These are phyloP conservation scores for Tiliacea aurago DNA, from an alignment of 2,888 invertebrate species.

Conservation along the genomic window DNA sequence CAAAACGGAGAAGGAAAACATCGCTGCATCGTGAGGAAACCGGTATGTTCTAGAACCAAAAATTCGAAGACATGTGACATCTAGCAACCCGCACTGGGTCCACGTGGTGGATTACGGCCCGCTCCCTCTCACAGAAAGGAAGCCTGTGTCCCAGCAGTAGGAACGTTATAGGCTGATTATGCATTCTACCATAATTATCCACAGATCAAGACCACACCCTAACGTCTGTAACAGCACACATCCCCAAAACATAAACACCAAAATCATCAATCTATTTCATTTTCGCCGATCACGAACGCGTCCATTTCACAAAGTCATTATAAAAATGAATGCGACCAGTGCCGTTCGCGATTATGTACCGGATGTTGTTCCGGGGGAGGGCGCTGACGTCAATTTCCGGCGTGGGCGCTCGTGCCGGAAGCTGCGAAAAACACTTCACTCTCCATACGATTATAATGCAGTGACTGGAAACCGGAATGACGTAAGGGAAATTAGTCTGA, in stretches of 20 bases:
- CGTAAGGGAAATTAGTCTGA: constrained; percentile 62
- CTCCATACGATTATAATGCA: constrained; percentile 71
- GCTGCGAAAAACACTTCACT: constrained; percentile 74
- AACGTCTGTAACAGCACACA: not conserved
- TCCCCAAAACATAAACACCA: constrained; percentile 5
- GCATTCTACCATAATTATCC: too few relatives aligned
- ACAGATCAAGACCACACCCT: too few relatives aligned
- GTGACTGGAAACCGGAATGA: constrained; percentile 54
- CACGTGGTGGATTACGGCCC: too few relatives aligned
- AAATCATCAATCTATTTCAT: constrained; percentile 43
- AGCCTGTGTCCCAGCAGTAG: too few relatives aligned
- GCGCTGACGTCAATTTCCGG: constrained; percentile 83
- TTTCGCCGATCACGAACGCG: constrained; percentile 30
- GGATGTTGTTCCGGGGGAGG: constrained; percentile 79
- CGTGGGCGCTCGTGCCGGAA: constrained; percentile 76
- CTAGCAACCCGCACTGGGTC: too few relatives aligned
- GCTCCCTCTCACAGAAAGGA: too few relatives aligned
- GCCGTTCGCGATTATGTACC: constrained; percentile 78
- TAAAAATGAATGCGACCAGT: constrained; percentile 77
- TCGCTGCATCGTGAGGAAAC: too few relatives aligned
- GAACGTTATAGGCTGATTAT: too few relatives aligned
- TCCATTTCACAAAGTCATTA: constrained; percentile 67
- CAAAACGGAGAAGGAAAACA: too few relatives aligned
- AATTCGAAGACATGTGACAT: too few relatives aligned
- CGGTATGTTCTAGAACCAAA: too few relatives aligned